Base-by-base conservation (phyloP, 1,140 invertebrate genomes). In the Lordiphosa mommai region DNA sequence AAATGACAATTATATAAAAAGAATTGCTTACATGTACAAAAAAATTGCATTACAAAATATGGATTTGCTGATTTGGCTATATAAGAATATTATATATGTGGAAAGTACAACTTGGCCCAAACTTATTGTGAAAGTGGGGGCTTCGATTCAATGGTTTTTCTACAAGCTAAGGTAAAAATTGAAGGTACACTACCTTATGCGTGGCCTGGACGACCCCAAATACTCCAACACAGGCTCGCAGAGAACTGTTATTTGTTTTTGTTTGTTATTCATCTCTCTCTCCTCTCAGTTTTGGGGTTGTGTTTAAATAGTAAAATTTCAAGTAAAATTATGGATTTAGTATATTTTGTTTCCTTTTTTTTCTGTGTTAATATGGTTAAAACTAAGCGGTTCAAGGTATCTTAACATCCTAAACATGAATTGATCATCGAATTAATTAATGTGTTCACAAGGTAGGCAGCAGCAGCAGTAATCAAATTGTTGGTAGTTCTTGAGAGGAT, bases 321-420 rank as follows among this genome's bases (percentile, higher is more conserved):
- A 72, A 82, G 76, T 80, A 67, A 77, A 48, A 48, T 63, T 59
- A 56, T 66, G 55, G 53, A 44, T 80, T 71, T 84, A 69, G 63
- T 71, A 72, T 64, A 72, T 82, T 64, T 67, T 51, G 53, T 41
- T 53, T 33, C 29, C 43, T 52, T 29, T 64, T 23, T 16, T 56
- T 67, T 27, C 29, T 44, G 41, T 70, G 63, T 68, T 71, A 71
- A 65, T 77, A 77, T 64, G 61, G 64, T 84, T 84, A 84, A 77
- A 84, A 72, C 77, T 84, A 84, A 72, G 77, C 59, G 36, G 59
- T 84, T 80, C 65, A 82, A 72, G 71, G 48, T 77, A 27, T 65
- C 72, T 84, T 82, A 84, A 61, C 20, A 69, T 69, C 77, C 77
- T 82, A 82, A 77, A 82, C 77, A 84, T 67, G 72, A 84, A 84